Evolutionary conservation across 2,113 vertebrate species (phyloP).

Genomic region (Dinomys branickii): DNA sequence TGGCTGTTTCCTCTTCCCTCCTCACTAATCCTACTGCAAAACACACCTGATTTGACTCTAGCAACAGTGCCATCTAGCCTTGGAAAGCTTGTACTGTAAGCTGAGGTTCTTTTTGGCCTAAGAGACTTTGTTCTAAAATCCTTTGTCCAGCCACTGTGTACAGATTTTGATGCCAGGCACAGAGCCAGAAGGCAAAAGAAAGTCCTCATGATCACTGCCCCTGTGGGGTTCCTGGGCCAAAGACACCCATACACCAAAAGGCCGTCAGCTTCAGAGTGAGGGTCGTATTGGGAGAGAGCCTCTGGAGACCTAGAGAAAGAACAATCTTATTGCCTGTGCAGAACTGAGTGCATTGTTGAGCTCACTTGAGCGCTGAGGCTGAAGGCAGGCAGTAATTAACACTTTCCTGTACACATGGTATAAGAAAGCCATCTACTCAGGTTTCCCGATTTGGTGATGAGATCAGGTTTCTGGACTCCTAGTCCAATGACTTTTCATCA

Average conservation of each 20-base stretch:
- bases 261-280: not conserved
- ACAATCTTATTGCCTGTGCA: not conserved
- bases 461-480: not conserved
- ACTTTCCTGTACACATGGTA: not conserved
- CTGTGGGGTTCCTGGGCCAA: not conserved
- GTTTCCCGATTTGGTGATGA: not conserved
- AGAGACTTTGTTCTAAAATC: not conserved
- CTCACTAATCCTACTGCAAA: not conserved
- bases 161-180: not conserved
- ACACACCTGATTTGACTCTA: slow-evolving; percentile 60
- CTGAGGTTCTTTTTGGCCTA: not conserved
- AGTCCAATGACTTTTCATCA: not conserved
- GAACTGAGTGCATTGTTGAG: not conserved
- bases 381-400: not conserved
- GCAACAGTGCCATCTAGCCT: slow-evolving; percentile 85
- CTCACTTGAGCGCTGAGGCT: not conserved
- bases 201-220: not conserved
- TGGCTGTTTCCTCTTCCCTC: not conserved
- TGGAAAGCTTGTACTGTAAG: slow-evolving; percentile 78
- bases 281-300: not conserved
- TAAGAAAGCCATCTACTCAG: not conserved
- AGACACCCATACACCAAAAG: not conserved
- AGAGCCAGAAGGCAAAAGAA: not conserved
- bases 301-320: not conserved
- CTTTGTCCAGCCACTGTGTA: not conserved